Evolutionary conservation across 2,888 invertebrate genomes (phyloP).

Genomic region (Kuschelorhynchus macadamiae): DNA sequence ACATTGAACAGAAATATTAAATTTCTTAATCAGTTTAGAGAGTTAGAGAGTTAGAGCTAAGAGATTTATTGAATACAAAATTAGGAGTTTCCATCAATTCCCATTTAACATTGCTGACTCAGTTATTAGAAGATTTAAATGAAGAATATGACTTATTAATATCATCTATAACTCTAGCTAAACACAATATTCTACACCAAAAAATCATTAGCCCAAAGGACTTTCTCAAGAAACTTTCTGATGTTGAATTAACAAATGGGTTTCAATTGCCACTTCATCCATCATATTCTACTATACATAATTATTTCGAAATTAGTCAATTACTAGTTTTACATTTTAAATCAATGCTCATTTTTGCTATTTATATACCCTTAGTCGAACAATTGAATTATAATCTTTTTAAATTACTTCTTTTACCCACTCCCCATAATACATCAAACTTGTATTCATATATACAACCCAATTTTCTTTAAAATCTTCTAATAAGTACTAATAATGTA

Average conservation of each 20-base stretch:
- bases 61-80: background rate
- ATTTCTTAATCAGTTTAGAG: slow-evolving; percentile 1
- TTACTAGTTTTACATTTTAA: slow-evolving; percentile 31
- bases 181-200: slow-evolving; percentile 2
- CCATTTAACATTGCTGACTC: background rate
- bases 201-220: slow-evolving; percentile 32
- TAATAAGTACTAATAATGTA: slow-evolving; percentile 34
- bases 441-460: slow-evolving; percentile 32
- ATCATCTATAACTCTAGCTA: too few species aligned
- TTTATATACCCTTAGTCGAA: slow-evolving; percentile 38
- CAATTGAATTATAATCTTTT: slow-evolving; percentile 25
- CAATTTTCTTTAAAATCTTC: slow-evolving; percentile 26
- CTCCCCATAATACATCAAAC: background rate
- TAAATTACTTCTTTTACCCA: slow-evolving; percentile 30
- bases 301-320: slow-evolving; percentile 50
- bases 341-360: slow-evolving; percentile 48
- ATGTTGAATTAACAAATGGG: slow-evolving; percentile 22
- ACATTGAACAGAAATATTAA: slow-evolving; percentile 5
- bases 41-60: background rate
- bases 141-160: too few species aligned
- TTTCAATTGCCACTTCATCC: too few species aligned
- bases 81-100: too few species aligned
- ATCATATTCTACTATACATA: too few species aligned
- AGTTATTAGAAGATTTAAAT: too few species aligned
- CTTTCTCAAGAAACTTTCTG: slow-evolving; percentile 21